phyloP scores from a whole-genome alignment of 2,888 invertebrate genomes.

The Eurytoma adleriae region DNA sequence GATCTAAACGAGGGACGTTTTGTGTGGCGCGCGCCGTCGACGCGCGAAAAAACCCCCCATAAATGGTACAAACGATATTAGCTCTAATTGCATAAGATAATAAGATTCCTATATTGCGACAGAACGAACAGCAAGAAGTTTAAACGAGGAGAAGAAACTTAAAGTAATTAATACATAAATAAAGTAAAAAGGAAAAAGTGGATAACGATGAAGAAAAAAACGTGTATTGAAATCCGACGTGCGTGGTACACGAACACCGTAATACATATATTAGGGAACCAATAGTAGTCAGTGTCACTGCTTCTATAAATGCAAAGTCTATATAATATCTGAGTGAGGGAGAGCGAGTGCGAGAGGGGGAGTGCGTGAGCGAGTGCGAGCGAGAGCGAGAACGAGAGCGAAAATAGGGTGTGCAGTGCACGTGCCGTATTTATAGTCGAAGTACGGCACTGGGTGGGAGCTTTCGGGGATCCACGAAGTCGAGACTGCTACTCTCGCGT shows the following conservation, averaged over 20 bases:
- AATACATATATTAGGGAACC: conserved; percentile 51
- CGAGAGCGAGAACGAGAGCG: background rate
- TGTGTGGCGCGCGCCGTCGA: conserved; percentile 1
- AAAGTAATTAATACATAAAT: background rate
- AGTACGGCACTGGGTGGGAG: conserved; percentile 44
- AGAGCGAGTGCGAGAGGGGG: background rate
- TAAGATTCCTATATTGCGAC: conserved; percentile 71
- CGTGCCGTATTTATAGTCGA: conserved; percentile 52
- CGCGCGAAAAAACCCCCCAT: conserved; percentile 60
- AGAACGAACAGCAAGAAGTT: conserved; percentile 55
- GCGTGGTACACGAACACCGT: conserved; percentile 8
- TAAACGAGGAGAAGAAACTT: background rate
- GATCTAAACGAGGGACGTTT: conserved; percentile 21
- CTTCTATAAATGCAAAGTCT: conserved; percentile 58
- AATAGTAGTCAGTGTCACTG: conserved; percentile 58
- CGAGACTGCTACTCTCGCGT: conserved; percentile 23
- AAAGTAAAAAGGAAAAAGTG: conserved; percentile 39
- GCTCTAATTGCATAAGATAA: conserved; percentile 68
- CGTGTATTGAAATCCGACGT: conserved; percentile 30
- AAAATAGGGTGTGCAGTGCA: conserved; percentile 45
- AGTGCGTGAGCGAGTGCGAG: background rate
- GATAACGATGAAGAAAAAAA: conserved; percentile 10
- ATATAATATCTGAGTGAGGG: conserved; percentile 43
- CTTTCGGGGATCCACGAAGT: conserved; percentile 53
- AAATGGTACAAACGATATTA: conserved; percentile 74